These are phyloP conservation scores for Nerophis lumbriciformis DNA, from an alignment of 2,113 vertebrate genomes.

Conservation along the genomic window DNA sequence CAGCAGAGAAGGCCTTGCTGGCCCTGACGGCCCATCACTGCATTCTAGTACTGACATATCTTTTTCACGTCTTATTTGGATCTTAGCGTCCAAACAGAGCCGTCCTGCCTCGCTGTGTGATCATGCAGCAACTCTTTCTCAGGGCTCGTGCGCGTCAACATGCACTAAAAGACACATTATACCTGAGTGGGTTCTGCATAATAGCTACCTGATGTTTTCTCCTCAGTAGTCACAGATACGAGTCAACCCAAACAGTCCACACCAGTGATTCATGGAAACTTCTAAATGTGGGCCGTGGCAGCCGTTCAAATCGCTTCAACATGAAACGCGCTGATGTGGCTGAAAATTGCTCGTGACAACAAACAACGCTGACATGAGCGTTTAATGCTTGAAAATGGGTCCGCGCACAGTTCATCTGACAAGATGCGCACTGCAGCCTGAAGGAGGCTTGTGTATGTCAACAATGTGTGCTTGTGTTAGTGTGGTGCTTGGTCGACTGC, in stretches of 20 bases:
- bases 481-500: constrained; percentile 4
- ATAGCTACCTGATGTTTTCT: constrained; percentile 33
- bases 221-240: constrained; percentile 41
- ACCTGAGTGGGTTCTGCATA: constrained; percentile 27
- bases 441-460: neutral
- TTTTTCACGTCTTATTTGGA: neutral
- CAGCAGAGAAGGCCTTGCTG: too few relatives aligned
- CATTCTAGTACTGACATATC: neutral
- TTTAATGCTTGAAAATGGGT: constrained; percentile 4
- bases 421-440: neutral
- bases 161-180: constrained; percentile 37
- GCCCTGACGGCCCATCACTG: too few relatives aligned
- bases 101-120: neutral
- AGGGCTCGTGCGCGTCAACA: constrained; percentile 17
- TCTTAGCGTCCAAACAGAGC: neutral
- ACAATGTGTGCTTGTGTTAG: neutral
- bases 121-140: neutral
- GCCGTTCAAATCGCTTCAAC: constrained; percentile 29
- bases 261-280: constrained; percentile 51
- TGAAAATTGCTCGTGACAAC: constrained; percentile 17
- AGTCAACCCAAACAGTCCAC: constrained; percentile 14
- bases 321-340: constrained; percentile 19
- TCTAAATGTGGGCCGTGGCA: constrained; percentile 27
- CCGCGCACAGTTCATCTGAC: neutral
- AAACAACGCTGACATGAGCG: neutral